These are phyloP conservation scores for Tolypeutes matacus DNA, from an alignment of 2,797 vertebrate species.

Conservation along the genomic window DNA sequence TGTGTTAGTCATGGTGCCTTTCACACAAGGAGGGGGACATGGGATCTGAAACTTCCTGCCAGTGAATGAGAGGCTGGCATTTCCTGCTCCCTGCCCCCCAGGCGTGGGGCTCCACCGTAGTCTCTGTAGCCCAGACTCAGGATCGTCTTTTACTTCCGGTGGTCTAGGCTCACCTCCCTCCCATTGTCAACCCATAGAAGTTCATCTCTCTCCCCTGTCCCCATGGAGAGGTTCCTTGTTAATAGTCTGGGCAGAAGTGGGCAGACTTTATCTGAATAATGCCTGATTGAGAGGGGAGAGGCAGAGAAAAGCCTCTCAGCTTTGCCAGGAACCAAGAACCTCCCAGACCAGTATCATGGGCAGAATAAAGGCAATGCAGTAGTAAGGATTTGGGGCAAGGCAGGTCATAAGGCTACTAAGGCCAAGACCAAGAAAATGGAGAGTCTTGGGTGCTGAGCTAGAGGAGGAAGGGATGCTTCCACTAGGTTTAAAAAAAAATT, in stretches of 20 bases:
- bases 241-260: not conserved
- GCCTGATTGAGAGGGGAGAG: not conserved
- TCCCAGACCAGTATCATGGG: not conserved
- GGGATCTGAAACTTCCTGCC: not conserved
- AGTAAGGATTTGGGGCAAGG: not conserved
- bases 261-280: not conserved
- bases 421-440: not conserved
- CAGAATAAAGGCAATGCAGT: not conserved
- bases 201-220: not conserved
- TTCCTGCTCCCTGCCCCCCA: not conserved
- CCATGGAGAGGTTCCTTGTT: not conserved
- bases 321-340: not conserved
- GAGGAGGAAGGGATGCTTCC: not conserved
- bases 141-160: not conserved
- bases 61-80: not conserved
- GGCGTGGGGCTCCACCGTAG: not conserved
- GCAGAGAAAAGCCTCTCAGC: not conserved
- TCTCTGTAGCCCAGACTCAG: not conserved
- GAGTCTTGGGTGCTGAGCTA: not conserved
- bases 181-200: not conserved
- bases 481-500: not conserved
- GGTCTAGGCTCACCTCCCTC: not conserved
- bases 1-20: not conserved
- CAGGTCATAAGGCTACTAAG: not conserved
- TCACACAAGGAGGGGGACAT: not conserved